These are phyloP conservation scores for Empidonax alnorum DNA, from an alignment of 2,113 vertebrate genomes.

Conservation along the genomic window DNA sequence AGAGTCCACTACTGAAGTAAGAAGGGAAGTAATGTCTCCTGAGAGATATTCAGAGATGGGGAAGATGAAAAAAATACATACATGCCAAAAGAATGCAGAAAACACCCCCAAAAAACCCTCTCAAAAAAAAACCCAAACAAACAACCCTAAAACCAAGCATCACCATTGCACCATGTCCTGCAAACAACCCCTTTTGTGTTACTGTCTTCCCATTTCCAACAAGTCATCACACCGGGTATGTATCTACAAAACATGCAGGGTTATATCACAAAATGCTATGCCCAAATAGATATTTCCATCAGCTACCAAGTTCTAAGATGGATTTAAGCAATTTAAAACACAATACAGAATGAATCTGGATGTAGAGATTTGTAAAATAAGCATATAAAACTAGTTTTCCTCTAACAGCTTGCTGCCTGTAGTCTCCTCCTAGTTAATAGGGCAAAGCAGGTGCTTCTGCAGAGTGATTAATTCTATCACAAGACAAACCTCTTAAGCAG, in stretches of 20 bases:
- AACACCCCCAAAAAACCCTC: background rate
- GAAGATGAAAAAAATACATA: background rate
- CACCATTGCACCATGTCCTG: background rate
- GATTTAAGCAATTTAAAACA: background rate
- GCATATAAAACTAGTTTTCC: background rate
- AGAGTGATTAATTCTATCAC: conserved; percentile 6
- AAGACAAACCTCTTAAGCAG: background rate
- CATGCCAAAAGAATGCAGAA: rapidly evolving
- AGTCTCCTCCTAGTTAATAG: background rate
- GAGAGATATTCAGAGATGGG: background rate
- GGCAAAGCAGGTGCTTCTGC: background rate
- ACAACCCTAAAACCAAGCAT: background rate
- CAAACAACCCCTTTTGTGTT: background rate
- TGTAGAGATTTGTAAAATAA: background rate
- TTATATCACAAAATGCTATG: background rate
- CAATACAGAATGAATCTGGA: background rate
- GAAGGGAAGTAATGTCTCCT: background rate
- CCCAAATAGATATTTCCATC: background rate
- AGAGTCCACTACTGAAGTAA: background rate
- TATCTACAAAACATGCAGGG: background rate
- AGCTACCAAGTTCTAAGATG: background rate
- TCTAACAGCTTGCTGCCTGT: background rate
- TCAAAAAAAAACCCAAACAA: background rate
- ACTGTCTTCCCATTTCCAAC: background rate
- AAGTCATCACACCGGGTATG: rapidly evolving